These are phyloP conservation scores for Acropora yongei DNA, from an alignment of 64 coral and sea anemone species.

Conservation along the genomic window DNA sequence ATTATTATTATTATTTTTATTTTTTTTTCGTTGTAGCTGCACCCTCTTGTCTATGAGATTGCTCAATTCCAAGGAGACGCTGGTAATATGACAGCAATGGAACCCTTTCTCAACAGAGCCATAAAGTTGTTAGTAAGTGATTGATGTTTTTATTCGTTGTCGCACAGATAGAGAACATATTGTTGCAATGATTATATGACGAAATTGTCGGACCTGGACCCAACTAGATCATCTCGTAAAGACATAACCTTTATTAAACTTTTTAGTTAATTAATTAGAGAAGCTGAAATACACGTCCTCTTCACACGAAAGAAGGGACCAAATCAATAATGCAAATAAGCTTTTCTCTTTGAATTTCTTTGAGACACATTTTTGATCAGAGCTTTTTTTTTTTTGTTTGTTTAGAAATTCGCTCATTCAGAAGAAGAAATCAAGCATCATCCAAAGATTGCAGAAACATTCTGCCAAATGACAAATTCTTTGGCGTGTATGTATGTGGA, in stretches of 20 bases:
- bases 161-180: too few relatives aligned
- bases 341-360: too few relatives aligned
- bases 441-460: constrained; percentile 19
- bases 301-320: too few relatives aligned
- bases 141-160: too few relatives aligned
- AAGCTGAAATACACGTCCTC: too few relatives aligned
- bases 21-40: constrained; percentile 35
- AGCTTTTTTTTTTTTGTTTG: not conserved
- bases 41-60: constrained; percentile 62
- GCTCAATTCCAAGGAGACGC: constrained; percentile 52
- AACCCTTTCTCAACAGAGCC: constrained; percentile 64
- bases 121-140: constrained; percentile 57
- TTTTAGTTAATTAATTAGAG: too few relatives aligned
- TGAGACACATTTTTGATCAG: not conserved
- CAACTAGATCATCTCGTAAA: too few relatives aligned
- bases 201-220: too few relatives aligned
- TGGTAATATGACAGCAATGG: constrained; percentile 57
- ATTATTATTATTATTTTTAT: too few relatives aligned
- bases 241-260: too few relatives aligned
- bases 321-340: too few relatives aligned
- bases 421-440: constrained; percentile 54
- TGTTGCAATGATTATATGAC: too few relatives aligned
- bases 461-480: constrained; percentile 47
- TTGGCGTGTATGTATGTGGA: constrained; percentile 80
- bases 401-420: constrained; percentile 57